Conservation (phyloP, 2,797 vertebrate species). For the Argyrosomus regius region DNA sequence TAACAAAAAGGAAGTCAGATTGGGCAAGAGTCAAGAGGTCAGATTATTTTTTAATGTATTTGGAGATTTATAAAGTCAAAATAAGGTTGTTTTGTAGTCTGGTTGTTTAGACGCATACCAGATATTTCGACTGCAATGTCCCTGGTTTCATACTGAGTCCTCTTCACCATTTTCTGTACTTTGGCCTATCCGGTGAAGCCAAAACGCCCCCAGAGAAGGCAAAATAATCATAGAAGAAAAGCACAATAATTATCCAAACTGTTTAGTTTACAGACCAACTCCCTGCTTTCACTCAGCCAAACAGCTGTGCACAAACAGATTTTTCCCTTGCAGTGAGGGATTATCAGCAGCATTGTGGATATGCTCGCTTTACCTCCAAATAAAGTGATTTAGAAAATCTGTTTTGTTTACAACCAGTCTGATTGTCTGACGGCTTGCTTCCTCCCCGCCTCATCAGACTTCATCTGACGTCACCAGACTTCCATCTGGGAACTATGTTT, state of each 20-base stretch:
- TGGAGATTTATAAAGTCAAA: neutral
- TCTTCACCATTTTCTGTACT: neutral
- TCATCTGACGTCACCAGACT: neutral
- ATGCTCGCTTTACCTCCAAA: neutral
- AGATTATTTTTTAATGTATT: neutral
- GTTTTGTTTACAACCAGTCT: neutral
- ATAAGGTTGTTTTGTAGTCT: too few relatives aligned
- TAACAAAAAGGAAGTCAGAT: too few relatives aligned
- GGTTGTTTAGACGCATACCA: too few relatives aligned
- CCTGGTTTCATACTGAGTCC: neutral
- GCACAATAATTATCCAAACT: neutral
- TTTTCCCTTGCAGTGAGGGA: neutral
- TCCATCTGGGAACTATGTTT: too few relatives aligned
- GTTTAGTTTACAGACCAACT: neutral
- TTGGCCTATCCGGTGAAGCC: neutral
- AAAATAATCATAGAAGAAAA: neutral
- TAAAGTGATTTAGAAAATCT: neutral
- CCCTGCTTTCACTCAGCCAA: neutral
- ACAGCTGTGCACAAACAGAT: neutral
- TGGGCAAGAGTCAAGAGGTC: neutral
- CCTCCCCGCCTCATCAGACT: neutral
- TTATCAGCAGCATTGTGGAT: neutral
- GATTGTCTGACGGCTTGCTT: neutral
- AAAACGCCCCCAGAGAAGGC: neutral
- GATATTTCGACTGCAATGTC: too few relatives aligned